Percentiles rank a stretch among this genome's conserved stretches.
phyloP scores from a whole-genome alignment of 2,888 invertebrate species.

The Meloe dianella region DNA sequence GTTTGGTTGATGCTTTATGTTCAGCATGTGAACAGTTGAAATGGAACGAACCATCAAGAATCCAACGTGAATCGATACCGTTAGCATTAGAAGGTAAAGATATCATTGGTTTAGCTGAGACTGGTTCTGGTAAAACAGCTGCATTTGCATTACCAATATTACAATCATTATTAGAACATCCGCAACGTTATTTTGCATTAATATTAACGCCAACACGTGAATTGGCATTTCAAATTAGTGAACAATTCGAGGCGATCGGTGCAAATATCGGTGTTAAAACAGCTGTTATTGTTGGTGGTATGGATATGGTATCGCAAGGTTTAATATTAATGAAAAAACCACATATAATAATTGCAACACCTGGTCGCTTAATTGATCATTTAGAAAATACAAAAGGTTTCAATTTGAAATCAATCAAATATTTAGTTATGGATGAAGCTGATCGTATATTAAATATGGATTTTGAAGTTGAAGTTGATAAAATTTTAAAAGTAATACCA shows the following conservation, averaged over 20 bases:
- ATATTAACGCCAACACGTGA: conserved; percentile 97
- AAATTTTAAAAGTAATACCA: conserved; percentile 91
- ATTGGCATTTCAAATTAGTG: conserved; percentile 96
- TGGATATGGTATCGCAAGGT: conserved; percentile 97
- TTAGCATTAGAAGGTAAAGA: conserved; percentile 85
- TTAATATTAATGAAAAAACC: conserved; percentile 93
- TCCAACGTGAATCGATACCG: conserved; percentile 94
- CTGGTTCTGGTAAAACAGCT: conserved; percentile 96
- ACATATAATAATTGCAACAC: conserved; percentile 96
- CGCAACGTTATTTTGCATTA: conserved; percentile 92
- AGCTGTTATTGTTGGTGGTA: conserved; percentile 96
- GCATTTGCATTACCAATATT: conserved; percentile 97
- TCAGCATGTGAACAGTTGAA: conserved; percentile 90
- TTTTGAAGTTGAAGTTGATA: conserved; percentile 97
- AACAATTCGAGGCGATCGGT: conserved; percentile 95
- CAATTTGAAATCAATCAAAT: conserved; percentile 61
- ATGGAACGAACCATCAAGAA: conserved; percentile 94
- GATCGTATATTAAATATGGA: conserved; percentile 99
- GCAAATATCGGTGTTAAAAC: conserved; percentile 92
- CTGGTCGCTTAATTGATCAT: conserved; percentile 94
- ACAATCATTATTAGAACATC: conserved; percentile 86
- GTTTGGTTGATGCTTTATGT: conserved; percentile 87
- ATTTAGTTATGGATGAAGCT: conserved; percentile 96
- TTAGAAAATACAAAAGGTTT: conserved; percentile 98
- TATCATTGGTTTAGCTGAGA: conserved; percentile 72